These are phyloP conservation scores for Camponotus floridanus DNA, from an alignment of 1,140 invertebrate genomes.

Conservation along the genomic window DNA sequence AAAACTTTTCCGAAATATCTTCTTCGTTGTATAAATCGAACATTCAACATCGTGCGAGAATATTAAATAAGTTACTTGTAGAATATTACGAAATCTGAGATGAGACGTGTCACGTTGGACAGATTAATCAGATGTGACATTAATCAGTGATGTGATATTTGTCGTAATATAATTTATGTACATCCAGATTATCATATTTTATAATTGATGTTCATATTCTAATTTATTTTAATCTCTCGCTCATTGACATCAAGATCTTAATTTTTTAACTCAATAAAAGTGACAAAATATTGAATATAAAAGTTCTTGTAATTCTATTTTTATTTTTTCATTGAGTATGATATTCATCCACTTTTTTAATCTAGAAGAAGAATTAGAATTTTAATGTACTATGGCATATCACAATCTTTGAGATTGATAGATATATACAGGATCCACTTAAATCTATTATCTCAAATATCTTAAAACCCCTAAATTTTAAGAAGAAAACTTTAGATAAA, in stretches of 20 bases:
- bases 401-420: neutral
- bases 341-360: conserved; percentile 87
- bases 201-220: neutral
- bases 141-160: neutral
- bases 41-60: neutral
- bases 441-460: too few species aligned
- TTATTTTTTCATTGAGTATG: conserved; percentile 86
- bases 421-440: too few species aligned
- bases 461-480: too few species aligned
- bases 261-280: conserved; percentile 86
- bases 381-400: neutral
- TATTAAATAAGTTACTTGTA: neutral
- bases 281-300: conserved; percentile 92
- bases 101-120: neutral
- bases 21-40: neutral
- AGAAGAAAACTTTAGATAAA: too few species aligned
- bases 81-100: neutral
- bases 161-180: neutral
- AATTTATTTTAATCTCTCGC: neutral
- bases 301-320: conserved; percentile 88
- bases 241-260: neutral
- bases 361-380: conserved; percentile 80
- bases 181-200: conserved; percentile 7
- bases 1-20: neutral
- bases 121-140: neutral